Evolutionary conservation across 2,888 invertebrate genomes (phyloP).

Genomic region (Toxonevra muliebris): DNA sequence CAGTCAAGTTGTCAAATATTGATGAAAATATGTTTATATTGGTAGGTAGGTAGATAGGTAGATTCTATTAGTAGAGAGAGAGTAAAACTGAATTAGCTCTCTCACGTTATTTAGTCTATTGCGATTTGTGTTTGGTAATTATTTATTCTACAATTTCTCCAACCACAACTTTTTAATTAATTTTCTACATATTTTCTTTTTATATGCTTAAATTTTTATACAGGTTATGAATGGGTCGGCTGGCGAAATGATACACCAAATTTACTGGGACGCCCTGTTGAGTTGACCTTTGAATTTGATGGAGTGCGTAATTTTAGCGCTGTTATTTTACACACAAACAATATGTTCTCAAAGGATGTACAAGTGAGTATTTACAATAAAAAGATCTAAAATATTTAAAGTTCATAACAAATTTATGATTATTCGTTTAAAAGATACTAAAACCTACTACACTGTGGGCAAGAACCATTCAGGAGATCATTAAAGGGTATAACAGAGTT

Average conservation of each 20-base stretch:
- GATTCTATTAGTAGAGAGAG: too few species aligned
- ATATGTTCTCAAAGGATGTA: constrained; percentile 79
- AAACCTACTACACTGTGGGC: too few species aligned
- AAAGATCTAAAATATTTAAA: too few species aligned
- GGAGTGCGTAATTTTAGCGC: constrained; percentile 79
- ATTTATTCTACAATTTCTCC: too few species aligned
- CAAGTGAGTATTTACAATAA: constrained; percentile 67
- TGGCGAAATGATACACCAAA: constrained; percentile 78
- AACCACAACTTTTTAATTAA: too few species aligned
- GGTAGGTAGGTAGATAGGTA: too few species aligned
- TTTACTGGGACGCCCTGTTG: constrained; percentile 72
- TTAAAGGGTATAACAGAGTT: too few species aligned
- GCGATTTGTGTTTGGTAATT: neutral
- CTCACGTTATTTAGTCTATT: neutral
- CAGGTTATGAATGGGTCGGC: constrained; percentile 85
- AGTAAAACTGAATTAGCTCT: too few species aligned
- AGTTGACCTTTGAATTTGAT: constrained; percentile 83
- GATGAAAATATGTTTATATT: neutral
- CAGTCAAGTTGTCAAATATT: neutral
- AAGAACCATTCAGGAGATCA: too few species aligned
- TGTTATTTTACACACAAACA: constrained; percentile 79
- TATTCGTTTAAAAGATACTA: too few species aligned
- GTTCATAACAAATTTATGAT: too few species aligned
- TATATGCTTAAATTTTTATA: too few species aligned
- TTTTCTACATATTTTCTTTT: constrained; percentile 18